These are phyloP conservation scores for Gortyna flavago DNA, from an alignment of 2,888 invertebrate genomes.

Conservation along the genomic window DNA sequence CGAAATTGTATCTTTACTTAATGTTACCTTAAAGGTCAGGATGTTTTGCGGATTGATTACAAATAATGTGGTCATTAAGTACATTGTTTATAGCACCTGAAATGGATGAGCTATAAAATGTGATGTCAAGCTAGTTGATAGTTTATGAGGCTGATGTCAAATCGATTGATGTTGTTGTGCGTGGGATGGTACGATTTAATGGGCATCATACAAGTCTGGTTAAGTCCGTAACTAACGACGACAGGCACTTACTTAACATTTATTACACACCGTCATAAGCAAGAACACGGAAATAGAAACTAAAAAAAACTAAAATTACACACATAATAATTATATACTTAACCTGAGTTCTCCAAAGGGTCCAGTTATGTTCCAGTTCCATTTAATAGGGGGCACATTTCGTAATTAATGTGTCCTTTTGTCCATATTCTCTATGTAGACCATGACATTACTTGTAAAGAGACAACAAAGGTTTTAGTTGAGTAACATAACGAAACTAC, in stretches of 20 bases:
- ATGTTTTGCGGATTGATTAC: conserved; percentile 66
- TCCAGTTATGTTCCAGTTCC: too few relatives aligned
- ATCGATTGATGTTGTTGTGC: conserved; percentile 48
- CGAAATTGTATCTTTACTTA: conserved; percentile 64
- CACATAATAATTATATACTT: background rate
- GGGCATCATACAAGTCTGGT: conserved; percentile 46
- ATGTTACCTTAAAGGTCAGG: conserved; percentile 62
- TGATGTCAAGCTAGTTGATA: conserved; percentile 54
- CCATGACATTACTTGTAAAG: conserved; percentile 22
- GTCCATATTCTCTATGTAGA: background rate
- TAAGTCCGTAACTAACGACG: conserved; percentile 14
- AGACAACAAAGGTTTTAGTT: conserved; percentile 34
- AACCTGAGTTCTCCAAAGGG: background rate
- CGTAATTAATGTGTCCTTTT: background rate
- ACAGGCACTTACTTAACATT: conserved; percentile 19
- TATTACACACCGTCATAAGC: background rate
- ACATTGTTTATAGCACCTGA: conserved; percentile 62
- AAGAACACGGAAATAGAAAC: background rate
- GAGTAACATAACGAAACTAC: conserved; percentile 35
- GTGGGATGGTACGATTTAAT: conserved; percentile 58
- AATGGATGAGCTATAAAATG: conserved; percentile 62
- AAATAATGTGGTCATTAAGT: conserved; percentile 64
- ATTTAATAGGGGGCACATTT: background rate
- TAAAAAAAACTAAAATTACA: background rate
- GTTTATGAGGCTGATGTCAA: conserved; percentile 52